Percentiles rank a stretch among this genome's conserved stretches.
These are phyloP conservation scores for Drosophila ohnishii DNA, from an alignment of 1,140 invertebrate genomes.

Conservation along the genomic window DNA sequence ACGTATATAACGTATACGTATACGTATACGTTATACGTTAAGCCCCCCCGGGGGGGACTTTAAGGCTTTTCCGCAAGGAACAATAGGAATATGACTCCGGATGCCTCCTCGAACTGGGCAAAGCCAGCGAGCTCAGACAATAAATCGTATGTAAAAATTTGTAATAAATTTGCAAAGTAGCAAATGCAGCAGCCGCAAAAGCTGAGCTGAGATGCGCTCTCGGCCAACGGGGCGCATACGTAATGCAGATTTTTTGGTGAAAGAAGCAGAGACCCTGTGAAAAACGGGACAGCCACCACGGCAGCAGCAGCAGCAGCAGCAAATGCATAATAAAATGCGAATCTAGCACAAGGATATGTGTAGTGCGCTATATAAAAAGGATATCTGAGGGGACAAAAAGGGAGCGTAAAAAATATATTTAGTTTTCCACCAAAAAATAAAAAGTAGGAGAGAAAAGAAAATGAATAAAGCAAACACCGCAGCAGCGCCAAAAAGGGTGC, in stretches of 20 bases:
- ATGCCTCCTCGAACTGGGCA: conserved; percentile 36
- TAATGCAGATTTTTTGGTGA: conserved; percentile 60
- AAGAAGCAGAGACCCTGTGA: conserved; percentile 21
- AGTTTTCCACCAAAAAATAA: conserved; percentile 22
- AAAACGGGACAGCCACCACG: conserved; percentile 29
- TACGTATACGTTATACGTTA: background rate
- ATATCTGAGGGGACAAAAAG: conserved; percentile 52
- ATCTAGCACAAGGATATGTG: conserved; percentile 72
- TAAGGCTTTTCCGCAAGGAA: conserved; percentile 33
- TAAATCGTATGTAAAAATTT: conserved; percentile 81
- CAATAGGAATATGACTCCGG: conserved; percentile 55
- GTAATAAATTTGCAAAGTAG: conserved; percentile 81
- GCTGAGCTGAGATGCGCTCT: conserved; percentile 34
- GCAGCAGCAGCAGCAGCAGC: conserved; percentile 26
- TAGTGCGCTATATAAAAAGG: conserved; percentile 35
- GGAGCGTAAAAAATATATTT: conserved; percentile 34
- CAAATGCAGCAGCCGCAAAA: conserved; percentile 68
- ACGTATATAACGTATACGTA: background rate
- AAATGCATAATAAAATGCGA: conserved; percentile 72
- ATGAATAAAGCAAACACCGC: conserved; percentile 53
- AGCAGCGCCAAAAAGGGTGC: conserved; percentile 39
- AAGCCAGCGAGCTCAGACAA: conserved; percentile 67
- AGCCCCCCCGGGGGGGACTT: conserved; percentile 26
- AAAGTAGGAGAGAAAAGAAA: conserved; percentile 29
- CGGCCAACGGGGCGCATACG: conserved; percentile 68